Conservation (phyloP, 1,140 invertebrate genomes). For the Sarcophaga bullata region DNA sequence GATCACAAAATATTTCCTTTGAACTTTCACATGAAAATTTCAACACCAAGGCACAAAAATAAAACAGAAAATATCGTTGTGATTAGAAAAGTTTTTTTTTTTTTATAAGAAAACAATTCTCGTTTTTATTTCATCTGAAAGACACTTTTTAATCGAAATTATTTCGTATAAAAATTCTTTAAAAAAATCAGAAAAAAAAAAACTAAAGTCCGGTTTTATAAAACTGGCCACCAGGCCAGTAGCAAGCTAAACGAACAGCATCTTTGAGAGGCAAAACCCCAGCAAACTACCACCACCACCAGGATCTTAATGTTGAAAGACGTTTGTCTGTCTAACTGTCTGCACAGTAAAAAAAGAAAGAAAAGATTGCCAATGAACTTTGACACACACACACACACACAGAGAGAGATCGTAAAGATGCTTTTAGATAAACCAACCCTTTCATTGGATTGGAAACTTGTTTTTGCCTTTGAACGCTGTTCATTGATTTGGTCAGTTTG, state of each 20-base stretch:
- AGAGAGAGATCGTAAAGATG: background rate
- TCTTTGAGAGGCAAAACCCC: background rate
- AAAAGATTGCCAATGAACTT: conserved; percentile 56
- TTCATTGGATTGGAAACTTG: background rate
- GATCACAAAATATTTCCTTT: conserved; percentile 44
- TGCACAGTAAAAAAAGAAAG: background rate
- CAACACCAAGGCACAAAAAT: conserved; percentile 51
- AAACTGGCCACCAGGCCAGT: conserved; percentile 56
- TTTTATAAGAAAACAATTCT: too few species aligned
- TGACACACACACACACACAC: conserved; percentile 53
- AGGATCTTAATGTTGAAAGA: background rate
- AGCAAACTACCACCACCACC: conserved; percentile 47
- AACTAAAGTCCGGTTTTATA: conserved; percentile 57
- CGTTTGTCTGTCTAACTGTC: background rate
- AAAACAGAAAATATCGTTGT: background rate
- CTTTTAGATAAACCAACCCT: conserved; percentile 4
- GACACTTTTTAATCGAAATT: background rate
- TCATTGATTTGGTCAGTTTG: conserved; percentile 30
- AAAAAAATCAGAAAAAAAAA: background rate
- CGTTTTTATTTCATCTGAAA: too few species aligned
- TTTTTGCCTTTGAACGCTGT: background rate
- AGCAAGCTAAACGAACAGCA: conserved; percentile 4
- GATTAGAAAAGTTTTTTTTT: background rate
- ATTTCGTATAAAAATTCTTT: conserved; percentile 36
- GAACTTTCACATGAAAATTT: conserved; percentile 66